Conservation (phyloP, 1,140 invertebrate species). For the Coelopa frigida region DNA sequence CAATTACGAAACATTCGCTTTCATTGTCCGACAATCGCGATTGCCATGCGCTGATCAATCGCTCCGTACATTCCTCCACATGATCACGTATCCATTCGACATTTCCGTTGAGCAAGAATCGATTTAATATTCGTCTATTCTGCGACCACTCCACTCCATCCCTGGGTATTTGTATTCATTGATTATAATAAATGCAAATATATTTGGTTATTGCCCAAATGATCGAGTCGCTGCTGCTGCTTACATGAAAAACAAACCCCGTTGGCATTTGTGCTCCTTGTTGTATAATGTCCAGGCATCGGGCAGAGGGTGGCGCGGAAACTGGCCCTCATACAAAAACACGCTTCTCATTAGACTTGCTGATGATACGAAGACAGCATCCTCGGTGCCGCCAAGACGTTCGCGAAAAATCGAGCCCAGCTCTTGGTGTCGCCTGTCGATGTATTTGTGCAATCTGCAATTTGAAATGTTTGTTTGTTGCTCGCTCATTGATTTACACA, state of each 20-base stretch:
- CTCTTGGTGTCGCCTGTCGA: slow-evolving; percentile 61
- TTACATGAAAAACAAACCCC: slow-evolving; percentile 84
- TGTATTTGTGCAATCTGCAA: slow-evolving; percentile 60
- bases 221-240: slow-evolving; percentile 30
- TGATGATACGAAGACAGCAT: slow-evolving; percentile 59
- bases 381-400: slow-evolving; percentile 53
- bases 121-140: slow-evolving; percentile 64
- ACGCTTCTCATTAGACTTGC: slow-evolving; percentile 58
- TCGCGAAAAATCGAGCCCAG: slow-evolving; percentile 71
- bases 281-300: slow-evolving; percentile 78
- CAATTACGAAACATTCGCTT: slow-evolving; percentile 21
- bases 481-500: background rate
- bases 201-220: background rate
- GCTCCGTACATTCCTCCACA: slow-evolving; percentile 32
- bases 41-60: slow-evolving; percentile 19
- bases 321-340: slow-evolving; percentile 68
- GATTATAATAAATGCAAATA: slow-evolving; percentile 2
- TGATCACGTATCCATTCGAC: slow-evolving; percentile 42
- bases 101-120: slow-evolving; percentile 55
- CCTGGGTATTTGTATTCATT: slow-evolving; percentile 43
- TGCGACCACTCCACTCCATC: slow-evolving; percentile 71
- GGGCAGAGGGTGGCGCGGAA: slow-evolving; percentile 70
- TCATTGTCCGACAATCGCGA: slow-evolving; percentile 14
- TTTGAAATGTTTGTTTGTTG: background rate
- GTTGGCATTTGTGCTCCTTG: slow-evolving; percentile 56